Evolutionary conservation across 1,140 invertebrate species (phyloP).

Genomic region (Trachymyrmex septentrionalis): DNA sequence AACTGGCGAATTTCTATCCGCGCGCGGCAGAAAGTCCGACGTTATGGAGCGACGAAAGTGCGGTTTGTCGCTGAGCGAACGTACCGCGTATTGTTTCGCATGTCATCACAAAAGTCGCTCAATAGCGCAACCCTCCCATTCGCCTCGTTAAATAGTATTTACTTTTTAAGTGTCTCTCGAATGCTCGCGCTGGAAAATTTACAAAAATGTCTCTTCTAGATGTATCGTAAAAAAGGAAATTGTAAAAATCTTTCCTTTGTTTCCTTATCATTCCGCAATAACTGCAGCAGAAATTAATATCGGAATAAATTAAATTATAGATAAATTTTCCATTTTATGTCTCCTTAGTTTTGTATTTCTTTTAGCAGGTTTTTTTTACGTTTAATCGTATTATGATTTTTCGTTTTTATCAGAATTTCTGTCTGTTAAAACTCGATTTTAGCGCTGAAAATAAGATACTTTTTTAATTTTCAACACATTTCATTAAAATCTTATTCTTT

Average conservation of each 20-base stretch:
- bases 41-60: conserved; percentile 60
- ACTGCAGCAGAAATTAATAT: neutral
- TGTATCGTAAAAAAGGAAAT: neutral
- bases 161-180: conserved; percentile 6
- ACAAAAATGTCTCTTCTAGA: neutral
- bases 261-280: neutral
- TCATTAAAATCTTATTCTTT: neutral
- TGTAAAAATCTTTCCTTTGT: neutral
- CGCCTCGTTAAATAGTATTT: conserved; percentile 31
- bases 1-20: conserved; percentile 30
- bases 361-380: neutral
- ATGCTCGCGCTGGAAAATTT: neutral
- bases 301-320: conserved; percentile 14
- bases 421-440: neutral
- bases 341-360: neutral
- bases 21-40: conserved; percentile 18
- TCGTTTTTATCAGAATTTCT: conserved; percentile 2
- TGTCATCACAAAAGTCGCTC: conserved; percentile 36
- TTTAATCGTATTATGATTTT: conserved; percentile 5
- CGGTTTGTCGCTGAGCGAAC: conserved; percentile 52
- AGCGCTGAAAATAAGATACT: neutral
- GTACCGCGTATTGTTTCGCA: conserved; percentile 32
- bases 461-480: neutral
- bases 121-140: neutral
- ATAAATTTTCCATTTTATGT: neutral